These are phyloP conservation scores for Selenia dentaria DNA, from an alignment of 2,888 invertebrate genomes.

Conservation along the genomic window DNA sequence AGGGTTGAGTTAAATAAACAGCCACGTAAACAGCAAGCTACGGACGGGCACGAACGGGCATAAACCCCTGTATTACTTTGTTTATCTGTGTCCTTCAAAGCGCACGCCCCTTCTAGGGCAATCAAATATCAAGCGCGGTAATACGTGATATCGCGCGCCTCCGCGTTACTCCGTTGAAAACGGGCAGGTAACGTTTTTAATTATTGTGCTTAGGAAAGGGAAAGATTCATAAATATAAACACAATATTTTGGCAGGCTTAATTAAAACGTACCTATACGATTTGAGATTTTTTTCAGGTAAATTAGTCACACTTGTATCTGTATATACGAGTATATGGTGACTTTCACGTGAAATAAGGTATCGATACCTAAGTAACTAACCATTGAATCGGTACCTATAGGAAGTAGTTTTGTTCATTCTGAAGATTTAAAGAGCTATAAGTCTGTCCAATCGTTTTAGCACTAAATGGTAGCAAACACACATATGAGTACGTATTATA, in stretches of 20 bases:
- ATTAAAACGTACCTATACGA: too few species aligned
- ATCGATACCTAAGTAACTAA: too few species aligned
- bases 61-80: conserved; percentile 26
- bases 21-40: conserved; percentile 12
- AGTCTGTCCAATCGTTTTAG: too few species aligned
- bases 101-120: conserved; percentile 15
- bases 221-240: not conserved
- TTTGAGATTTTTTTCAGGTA: too few species aligned
- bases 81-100: conserved; percentile 29
- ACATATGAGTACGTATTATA: too few species aligned
- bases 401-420: too few species aligned
- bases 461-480: too few species aligned
- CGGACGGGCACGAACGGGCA: conserved; percentile 19
- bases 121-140: conserved; percentile 23
- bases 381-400: too few species aligned
- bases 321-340: too few species aligned
- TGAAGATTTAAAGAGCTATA: too few species aligned
- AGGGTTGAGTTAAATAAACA: conserved; percentile 20
- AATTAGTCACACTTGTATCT: too few species aligned
- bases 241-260: not conserved
- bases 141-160: conserved; percentile 9
- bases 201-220: conserved; percentile 17
- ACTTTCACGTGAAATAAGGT: too few species aligned
- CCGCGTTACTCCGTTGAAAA: conserved; percentile 17
- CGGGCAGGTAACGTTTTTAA: conserved; percentile 27